A percentile compares a stretch with the other conserved stretches of the same genome.
These are phyloP conservation scores for Nomada lathburiana DNA, from an alignment of 2,888 invertebrate species.

Conservation along the genomic window DNA sequence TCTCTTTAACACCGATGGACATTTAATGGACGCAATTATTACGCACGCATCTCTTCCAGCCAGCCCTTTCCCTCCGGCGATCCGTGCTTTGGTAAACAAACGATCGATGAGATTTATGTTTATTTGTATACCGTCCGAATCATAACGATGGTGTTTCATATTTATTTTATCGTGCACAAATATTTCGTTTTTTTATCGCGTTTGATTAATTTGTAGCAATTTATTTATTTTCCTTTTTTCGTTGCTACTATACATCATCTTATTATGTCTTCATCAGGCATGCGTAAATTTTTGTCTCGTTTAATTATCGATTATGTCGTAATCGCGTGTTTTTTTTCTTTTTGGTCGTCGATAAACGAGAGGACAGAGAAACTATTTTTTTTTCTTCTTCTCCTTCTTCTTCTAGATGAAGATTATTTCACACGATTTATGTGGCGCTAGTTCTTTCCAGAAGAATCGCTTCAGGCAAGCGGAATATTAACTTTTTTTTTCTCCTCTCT, in stretches of 20 bases:
- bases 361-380: background rate
- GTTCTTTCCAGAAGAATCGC: slow-evolving; percentile 1
- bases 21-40: slow-evolving; percentile 58
- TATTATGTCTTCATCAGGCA: background rate
- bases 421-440: slow-evolving; percentile 10
- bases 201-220: too few relatives aligned
- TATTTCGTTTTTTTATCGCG: background rate
- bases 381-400: background rate
- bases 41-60: slow-evolving; percentile 48
- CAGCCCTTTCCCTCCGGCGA: slow-evolving; percentile 17
- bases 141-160: background rate
- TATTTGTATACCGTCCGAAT: background rate
- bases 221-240: background rate
- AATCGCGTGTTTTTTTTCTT: background rate
- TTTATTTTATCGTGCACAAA: background rate
- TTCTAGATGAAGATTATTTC: background rate
- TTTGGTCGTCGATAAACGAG: slow-evolving; percentile 6
- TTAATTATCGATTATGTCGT: background rate
- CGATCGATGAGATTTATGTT: slow-evolving; percentile 29
- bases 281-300: background rate
- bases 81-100: slow-evolving; percentile 50
- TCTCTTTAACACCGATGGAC: slow-evolving; percentile 50
- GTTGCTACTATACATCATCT: background rate
- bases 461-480: background rate
- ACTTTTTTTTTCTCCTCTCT: background rate